Evolutionary conservation across 2,888 invertebrate genomes (phyloP).

Genomic region (Mesopsocus fuscifrons): DNA sequence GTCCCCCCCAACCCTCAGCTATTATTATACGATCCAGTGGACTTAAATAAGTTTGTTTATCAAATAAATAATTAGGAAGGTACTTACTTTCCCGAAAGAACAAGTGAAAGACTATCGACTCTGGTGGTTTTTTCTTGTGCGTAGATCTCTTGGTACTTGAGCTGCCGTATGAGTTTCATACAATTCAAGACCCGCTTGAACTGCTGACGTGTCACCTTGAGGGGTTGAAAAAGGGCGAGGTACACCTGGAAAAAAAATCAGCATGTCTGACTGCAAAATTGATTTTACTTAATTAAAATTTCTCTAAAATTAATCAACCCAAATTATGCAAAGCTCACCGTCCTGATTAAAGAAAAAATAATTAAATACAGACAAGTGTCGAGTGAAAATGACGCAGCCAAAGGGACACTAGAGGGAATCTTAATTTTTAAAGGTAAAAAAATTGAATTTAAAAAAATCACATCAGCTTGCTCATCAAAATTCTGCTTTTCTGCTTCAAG

Average conservation of each 20-base stretch:
- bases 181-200: conserved; percentile 63
- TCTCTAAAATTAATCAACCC: too few relatives aligned
- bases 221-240: conserved; percentile 58
- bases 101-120: conserved; percentile 69
- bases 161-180: conserved; percentile 58
- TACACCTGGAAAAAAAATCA: conserved; percentile 40
- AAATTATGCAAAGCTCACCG: too few relatives aligned
- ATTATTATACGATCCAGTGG: too few relatives aligned
- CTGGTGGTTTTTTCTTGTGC: conserved; percentile 75
- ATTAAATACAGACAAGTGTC: too few relatives aligned
- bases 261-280: too few relatives aligned
- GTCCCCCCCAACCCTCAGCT: too few relatives aligned
- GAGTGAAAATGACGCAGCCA: too few relatives aligned
- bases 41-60: too few relatives aligned
- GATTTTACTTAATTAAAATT: too few relatives aligned
- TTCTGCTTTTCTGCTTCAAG: neutral
- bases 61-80: too few relatives aligned
- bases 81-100: conserved; percentile 73
- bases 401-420: conserved; percentile 24
- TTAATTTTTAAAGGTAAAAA: conserved; percentile 8
- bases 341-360: neutral
- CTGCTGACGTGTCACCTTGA: conserved; percentile 61
- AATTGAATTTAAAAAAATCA: conserved; percentile 8
- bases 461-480: neutral
- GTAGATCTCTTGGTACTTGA: conserved; percentile 71